Evolutionary conservation across 2,888 invertebrate species (phyloP), one percentile per base, ranked within the genome.

Genomic region (Erebia aethiops): DNA sequence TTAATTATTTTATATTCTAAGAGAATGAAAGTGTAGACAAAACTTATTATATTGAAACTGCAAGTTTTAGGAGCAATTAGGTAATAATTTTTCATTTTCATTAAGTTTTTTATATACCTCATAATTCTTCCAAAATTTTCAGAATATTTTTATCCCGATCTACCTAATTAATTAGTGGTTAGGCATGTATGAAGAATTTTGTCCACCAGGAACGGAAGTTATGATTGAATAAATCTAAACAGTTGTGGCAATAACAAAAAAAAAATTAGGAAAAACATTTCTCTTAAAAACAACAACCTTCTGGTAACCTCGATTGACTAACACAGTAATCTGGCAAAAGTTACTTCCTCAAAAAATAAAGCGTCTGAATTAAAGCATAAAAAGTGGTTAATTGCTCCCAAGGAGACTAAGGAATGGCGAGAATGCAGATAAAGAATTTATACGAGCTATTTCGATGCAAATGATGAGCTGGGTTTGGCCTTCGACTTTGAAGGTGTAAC

Each of bases 361-460:
- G 86, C 80, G 80, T 79, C 79, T 78, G 74, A 81, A 80, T 43
- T 21, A 56, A 66, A 81, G 84, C 84, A 82, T 71, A 91, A 91
- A 92, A 91, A 66, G 89, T 89, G 90, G 90, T 91, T 91, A 92
- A 92, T 92, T 91, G 92, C 90, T 90, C 90, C 90, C 91, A 89
- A 90, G 87, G 90, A 84, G 62, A 86, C 84, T 78, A 82, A 86
- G 85, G 89, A 87, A 89, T 89, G 89, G 91, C 88, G 90, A 90
- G 90, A 91, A 91, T 91, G 91, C 88, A 91, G 90, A 88, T 88
- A 87, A 89, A 87, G 90, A 92, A 92, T 92, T 92, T 92, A 91
- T 91, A 90, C 89, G 86, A 91, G 91, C 91, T 90, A 91, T 92
- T 91, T 92, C 89, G 89, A 92, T 92, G 91, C 92, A 92, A 92